Evolutionary conservation across 2,797 vertebrate genomes (phyloP), one percentile per base, ranked within the genome.

Genomic region (Onychomys arenicola): DNA sequence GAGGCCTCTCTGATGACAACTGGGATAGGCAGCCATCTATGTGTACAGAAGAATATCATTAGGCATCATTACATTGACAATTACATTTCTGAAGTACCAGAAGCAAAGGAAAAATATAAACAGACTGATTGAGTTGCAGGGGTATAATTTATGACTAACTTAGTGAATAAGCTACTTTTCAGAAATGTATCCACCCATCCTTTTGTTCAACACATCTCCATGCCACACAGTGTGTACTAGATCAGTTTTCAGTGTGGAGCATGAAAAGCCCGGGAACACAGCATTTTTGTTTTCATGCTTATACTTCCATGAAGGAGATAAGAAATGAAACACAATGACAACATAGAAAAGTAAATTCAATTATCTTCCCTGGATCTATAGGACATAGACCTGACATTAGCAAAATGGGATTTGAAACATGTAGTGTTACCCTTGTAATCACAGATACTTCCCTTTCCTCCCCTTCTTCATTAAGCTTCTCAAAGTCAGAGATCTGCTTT

Each of bases 401-500:
- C 1, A 84, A 84, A 84, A 89, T 90, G 5, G 1, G 14, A 4
- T 65, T 76, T 88, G 37, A 69, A 49, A 8, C 37, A 7, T 37
- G 43, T 40, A 52, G 2, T 57, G 75, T 34, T 1, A 76, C 65
- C 40, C 57, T 37, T 67, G 55, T 89, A 91, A 52, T 63, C 12
- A 61, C 8, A n/a, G 40, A 90, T 37, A 11, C 19, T 69, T 6
- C 2, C 76, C n/a, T 37, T 6, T n/a, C 55, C 49, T 69, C 61
- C n/a, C 23, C 84, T 55, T 84, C 65, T 90, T 91, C 63, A 80
- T 84, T 85, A 88, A 59, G 37, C 11, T 61, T 94, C 43, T 95
- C 55, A 52, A 19, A 95, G 89, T 52, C 86, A 37, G 37, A 65
- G 75, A 1, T 65, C 78, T 89, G 69, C 16, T 29, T 90, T 77